phyloP scores from a whole-genome alignment of 2,113 vertebrate genomes.

The Hippocampus abdominalis region DNA sequence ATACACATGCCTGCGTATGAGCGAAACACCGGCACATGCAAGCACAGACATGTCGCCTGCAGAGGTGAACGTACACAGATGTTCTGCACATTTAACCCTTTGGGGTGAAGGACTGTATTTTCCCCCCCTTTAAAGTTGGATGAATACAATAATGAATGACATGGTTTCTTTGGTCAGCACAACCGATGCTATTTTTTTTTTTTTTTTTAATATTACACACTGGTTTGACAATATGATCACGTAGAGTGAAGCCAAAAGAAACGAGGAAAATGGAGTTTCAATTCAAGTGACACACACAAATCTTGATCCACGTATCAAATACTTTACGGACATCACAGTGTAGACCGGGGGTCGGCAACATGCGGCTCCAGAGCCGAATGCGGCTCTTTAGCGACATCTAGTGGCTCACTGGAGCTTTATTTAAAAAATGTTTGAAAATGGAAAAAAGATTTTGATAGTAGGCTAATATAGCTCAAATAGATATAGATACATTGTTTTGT shows the following conservation, averaged over 20 bases:
- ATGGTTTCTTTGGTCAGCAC: constrained; percentile 4
- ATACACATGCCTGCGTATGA: constrained; percentile 14
- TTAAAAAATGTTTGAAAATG: too few relatives aligned
- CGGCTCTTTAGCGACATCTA: too few relatives aligned
- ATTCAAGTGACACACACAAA: background rate
- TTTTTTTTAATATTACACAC: background rate
- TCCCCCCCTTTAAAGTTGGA: background rate
- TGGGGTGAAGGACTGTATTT: background rate
- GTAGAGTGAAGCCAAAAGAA: constrained; percentile 2
- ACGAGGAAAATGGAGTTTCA: background rate
- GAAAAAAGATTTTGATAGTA: too few relatives aligned
- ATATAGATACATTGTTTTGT: too few relatives aligned
- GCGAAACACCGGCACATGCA: constrained; percentile 23
- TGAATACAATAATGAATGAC: background rate
- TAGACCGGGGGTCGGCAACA: too few relatives aligned
- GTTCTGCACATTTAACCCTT: constrained; percentile 58
- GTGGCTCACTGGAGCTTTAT: too few relatives aligned
- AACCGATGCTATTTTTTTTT: background rate
- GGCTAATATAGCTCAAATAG: too few relatives aligned
- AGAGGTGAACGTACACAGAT: constrained; percentile 45
- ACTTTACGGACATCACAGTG: background rate
- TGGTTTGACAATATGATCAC: background rate
- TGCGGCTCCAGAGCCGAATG: too few relatives aligned
- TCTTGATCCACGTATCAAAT: constrained; percentile 1
- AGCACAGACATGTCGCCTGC: constrained; percentile 40